These are phyloP conservation scores for Ardeotis arabs DNA, from an alignment of 2,113 vertebrate genomes.

Conservation along the genomic window DNA sequence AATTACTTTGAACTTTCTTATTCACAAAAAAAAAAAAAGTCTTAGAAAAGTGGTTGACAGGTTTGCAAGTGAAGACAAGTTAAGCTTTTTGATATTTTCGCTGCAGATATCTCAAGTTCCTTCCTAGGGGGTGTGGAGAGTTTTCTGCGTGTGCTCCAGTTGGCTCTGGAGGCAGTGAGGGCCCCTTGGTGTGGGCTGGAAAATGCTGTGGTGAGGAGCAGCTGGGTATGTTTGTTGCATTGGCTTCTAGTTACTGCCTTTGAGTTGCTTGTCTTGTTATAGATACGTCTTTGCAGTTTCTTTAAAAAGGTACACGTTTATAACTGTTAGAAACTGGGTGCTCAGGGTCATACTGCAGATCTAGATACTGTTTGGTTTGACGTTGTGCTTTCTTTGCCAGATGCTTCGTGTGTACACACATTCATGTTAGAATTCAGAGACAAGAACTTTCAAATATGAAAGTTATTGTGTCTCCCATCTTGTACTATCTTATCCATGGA, in stretches of 20 bases:
- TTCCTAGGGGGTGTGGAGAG: neutral
- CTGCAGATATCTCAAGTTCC: neutral
- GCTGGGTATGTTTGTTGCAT: rapidly evolving
- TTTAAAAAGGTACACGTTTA: neutral
- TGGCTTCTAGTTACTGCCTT: neutral
- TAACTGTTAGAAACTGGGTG: neutral
- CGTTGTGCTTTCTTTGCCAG: neutral
- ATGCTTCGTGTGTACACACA: neutral
- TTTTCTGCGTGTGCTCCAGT: rapidly evolving
- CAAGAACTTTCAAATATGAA: neutral
- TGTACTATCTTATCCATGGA: neutral
- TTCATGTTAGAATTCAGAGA: neutral
- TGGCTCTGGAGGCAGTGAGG: neutral
- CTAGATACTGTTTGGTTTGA: neutral
- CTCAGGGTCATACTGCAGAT: neutral
- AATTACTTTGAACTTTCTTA: neutral
- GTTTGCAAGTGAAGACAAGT: neutral
- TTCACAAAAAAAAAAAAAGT: neutral
- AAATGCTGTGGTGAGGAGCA: neutral
- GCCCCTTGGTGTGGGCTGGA: rapidly evolving
- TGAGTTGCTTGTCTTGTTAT: neutral
- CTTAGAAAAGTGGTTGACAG: neutral
- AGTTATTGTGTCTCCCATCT: neutral
- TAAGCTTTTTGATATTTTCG: neutral
- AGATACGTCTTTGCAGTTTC: neutral